phyloP scores from a whole-genome alignment of 2,888 invertebrate species.

The Eilema depressum region DNA sequence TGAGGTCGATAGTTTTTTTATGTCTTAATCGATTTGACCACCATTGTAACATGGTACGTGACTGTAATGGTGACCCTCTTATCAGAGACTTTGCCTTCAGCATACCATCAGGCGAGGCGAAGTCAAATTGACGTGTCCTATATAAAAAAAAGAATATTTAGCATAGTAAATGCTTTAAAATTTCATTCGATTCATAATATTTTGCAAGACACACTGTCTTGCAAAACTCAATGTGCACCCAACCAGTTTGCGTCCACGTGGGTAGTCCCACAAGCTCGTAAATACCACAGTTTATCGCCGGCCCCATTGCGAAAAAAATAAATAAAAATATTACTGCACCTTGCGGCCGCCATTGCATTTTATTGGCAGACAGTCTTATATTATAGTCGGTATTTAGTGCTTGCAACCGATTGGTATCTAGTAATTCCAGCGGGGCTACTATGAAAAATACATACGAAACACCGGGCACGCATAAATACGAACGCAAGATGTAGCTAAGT shows the following conservation, averaged over 20 bases:
- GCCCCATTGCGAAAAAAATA: constrained; percentile 56
- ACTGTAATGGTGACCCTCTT: too few relatives aligned
- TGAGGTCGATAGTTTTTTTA: too few relatives aligned
- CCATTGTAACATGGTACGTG: too few relatives aligned
- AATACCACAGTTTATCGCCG: constrained; percentile 62
- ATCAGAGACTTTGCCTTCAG: too few relatives aligned
- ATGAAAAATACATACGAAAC: background rate
- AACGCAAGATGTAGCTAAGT: background rate
- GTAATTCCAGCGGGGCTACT: background rate
- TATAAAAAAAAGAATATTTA: too few relatives aligned
- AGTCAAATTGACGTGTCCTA: too few relatives aligned
- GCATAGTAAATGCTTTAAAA: too few relatives aligned
- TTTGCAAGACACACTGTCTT: constrained; percentile 13
- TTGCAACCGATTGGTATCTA: background rate
- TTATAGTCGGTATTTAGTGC: constrained; percentile 12
- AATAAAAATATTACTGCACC: constrained; percentile 55
- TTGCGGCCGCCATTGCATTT: constrained; percentile 53
- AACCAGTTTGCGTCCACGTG: constrained; percentile 53
- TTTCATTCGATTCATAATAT: too few relatives aligned
- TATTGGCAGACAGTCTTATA: constrained; percentile 31
- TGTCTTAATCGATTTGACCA: too few relatives aligned
- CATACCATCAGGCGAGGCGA: too few relatives aligned
- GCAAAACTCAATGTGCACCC: constrained; percentile 18
- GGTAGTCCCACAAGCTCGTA: constrained; percentile 60
- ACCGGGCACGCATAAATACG: background rate